Evolutionary conservation across 2,888 invertebrate species (phyloP).

Genomic region (Ophion obscuratus): DNA sequence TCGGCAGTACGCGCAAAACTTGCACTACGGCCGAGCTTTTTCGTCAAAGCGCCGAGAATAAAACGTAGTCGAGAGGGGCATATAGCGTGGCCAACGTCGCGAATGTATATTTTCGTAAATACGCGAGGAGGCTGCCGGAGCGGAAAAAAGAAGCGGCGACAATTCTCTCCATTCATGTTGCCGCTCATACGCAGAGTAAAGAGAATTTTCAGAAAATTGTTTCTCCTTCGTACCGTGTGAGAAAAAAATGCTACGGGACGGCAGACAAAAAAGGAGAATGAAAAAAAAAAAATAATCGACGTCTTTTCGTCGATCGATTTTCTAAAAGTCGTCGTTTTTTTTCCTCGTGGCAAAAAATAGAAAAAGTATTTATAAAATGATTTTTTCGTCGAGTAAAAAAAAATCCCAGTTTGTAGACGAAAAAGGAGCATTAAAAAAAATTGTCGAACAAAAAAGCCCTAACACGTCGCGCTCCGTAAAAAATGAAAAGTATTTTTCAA

Average conservation of each 20-base stretch:
- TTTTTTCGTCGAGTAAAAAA: too few relatives aligned
- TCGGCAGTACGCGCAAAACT: conserved; percentile 22
- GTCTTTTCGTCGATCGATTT: neutral
- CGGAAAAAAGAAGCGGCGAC: neutral
- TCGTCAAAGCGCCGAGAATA: conserved; percentile 55
- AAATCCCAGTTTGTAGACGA: too few relatives aligned
- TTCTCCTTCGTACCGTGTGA: neutral
- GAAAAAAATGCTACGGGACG: neutral
- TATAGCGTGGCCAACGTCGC: conserved; percentile 30
- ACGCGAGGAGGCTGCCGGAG: neutral
- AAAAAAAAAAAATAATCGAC: neutral
- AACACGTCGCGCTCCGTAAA: too few relatives aligned
- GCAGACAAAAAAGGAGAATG: neutral
- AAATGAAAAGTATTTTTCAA: too few relatives aligned
- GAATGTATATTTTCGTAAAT: conserved; percentile 52
- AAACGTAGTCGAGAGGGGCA: conserved; percentile 4
- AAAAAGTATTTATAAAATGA: too few relatives aligned
- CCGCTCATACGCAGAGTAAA: neutral
- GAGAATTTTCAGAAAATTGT: neutral
- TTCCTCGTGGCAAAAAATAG: too few relatives aligned
- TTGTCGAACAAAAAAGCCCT: too few relatives aligned
- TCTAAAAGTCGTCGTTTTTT: too few relatives aligned
- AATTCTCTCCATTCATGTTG: conserved; percentile 21
- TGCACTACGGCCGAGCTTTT: conserved; percentile 33
- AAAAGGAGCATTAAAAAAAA: too few relatives aligned